Conservation (phyloP, 2,797 vertebrate genomes). For the Aldrovandia affinis region DNA sequence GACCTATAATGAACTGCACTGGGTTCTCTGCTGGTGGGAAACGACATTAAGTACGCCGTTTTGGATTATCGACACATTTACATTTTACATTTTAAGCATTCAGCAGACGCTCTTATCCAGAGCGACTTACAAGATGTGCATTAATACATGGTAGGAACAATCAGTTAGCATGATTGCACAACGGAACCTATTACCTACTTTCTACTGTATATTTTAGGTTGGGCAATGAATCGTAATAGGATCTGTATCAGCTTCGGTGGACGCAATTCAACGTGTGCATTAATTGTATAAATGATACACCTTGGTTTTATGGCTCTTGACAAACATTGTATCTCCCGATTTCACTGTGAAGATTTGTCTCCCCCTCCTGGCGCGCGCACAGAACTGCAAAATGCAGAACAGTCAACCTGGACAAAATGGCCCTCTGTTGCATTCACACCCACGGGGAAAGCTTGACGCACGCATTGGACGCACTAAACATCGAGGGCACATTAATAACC, state of each 20-base stretch:
- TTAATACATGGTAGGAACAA: too few species aligned
- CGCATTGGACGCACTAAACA: not conserved
- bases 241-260: not conserved
- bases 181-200: not conserved
- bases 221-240: not conserved
- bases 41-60: too few species aligned
- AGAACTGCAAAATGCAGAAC: not conserved
- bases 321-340: not conserved
- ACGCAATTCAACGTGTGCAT: not conserved
- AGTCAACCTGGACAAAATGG: conserved; percentile 8
- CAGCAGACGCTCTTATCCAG: too few species aligned
- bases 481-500: not conserved
- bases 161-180: too few species aligned
- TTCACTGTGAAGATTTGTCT: not conserved
- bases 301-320: not conserved
- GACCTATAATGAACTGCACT: not conserved
- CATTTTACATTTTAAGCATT: too few species aligned
- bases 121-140: too few species aligned
- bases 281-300: not conserved
- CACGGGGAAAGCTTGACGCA: not conserved
- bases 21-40: not conserved
- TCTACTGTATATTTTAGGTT: not conserved
- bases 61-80: too few species aligned
- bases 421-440: not conserved
- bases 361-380: conserved; percentile 7